Evolutionary conservation across 2,797 vertebrate genomes (phyloP).

Genomic region (Toxotes lorentzi): DNA sequence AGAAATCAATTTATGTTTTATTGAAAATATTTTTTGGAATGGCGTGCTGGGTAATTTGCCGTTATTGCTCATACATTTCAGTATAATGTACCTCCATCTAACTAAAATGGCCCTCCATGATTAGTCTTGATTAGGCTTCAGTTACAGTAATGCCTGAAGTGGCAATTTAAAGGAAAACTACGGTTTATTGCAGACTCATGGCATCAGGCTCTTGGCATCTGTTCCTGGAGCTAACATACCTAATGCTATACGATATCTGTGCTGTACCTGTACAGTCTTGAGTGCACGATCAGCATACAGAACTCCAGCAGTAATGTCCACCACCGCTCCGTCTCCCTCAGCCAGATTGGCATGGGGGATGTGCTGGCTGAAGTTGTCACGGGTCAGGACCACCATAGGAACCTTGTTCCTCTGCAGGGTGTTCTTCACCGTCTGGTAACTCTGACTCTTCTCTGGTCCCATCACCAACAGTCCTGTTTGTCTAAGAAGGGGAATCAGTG

Average conservation of each 20-base stretch:
- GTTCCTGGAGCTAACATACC: background rate
- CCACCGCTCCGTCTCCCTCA: constrained; percentile 81
- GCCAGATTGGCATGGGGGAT: constrained; percentile 84
- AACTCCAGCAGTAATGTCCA: constrained; percentile 87
- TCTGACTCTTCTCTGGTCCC: constrained; percentile 77
- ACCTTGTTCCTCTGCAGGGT: constrained; percentile 79
- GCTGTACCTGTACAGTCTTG: constrained; percentile 87
- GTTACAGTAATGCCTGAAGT: background rate
- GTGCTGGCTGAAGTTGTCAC: constrained; percentile 75
- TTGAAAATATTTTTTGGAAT: background rate
- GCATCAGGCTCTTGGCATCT: background rate
- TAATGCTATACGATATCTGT: background rate
- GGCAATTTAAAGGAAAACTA: background rate
- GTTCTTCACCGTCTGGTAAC: constrained; percentile 75
- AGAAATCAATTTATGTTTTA: constrained; percentile 6
- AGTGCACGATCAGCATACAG: constrained; percentile 91
- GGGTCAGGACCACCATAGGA: constrained; percentile 73
- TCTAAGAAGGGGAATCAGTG: constrained; percentile 70
- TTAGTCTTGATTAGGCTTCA: background rate
- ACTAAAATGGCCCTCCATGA: no score
- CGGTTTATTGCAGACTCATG: background rate
- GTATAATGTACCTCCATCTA: background rate
- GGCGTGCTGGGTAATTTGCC: background rate
- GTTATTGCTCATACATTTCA: background rate
- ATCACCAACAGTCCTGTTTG: constrained; percentile 89